Conservation (phyloP, 2,888 invertebrate genomes). For the Xylota sylvarum region DNA sequence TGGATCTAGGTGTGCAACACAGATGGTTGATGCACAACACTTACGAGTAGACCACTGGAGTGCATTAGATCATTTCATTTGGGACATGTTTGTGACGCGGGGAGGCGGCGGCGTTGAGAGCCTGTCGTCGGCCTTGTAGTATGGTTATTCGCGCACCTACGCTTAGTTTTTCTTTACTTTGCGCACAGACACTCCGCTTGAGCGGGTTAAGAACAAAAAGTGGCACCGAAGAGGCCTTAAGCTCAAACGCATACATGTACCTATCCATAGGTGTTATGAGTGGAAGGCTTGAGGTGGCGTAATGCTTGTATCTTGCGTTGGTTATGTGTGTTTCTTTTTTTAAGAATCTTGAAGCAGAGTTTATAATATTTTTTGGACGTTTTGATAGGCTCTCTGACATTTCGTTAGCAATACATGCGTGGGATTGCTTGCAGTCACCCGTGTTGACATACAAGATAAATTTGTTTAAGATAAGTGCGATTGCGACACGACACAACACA, state of each 20-base stretch:
- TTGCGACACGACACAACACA: conserved; percentile 55
- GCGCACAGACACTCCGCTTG: conserved; percentile 10
- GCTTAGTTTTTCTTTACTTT: conserved; percentile 25
- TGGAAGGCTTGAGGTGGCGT: conserved; percentile 36
- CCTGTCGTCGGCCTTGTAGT: conserved; percentile 62
- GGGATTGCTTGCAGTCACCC: conserved; percentile 47
- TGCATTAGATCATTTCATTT: conserved; percentile 62
- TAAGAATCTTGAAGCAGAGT: conserved; percentile 45
- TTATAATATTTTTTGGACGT: conserved; percentile 64
- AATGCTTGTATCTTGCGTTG: conserved; percentile 50
- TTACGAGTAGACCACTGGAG: conserved; percentile 19
- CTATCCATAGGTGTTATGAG: background rate
- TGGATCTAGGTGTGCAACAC: conserved; percentile 35
- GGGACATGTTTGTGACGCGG: background rate
- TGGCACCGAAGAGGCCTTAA: conserved; percentile 56
- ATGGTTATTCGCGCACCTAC: conserved; percentile 68
- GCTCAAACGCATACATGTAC: conserved; percentile 3
- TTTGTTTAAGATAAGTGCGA: conserved; percentile 76
- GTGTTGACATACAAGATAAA: conserved; percentile 71
- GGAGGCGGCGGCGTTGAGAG: too few relatives aligned
- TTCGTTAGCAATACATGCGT: conserved; percentile 62
- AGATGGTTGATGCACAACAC: background rate
- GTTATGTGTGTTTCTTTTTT: conserved; percentile 3
- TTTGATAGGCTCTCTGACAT: conserved; percentile 72
- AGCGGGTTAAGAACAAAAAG: conserved; percentile 46